These are phyloP conservation scores for Spea multiplicata DNA, from an alignment of 2,113 vertebrate genomes.

Conservation along the genomic window DNA sequence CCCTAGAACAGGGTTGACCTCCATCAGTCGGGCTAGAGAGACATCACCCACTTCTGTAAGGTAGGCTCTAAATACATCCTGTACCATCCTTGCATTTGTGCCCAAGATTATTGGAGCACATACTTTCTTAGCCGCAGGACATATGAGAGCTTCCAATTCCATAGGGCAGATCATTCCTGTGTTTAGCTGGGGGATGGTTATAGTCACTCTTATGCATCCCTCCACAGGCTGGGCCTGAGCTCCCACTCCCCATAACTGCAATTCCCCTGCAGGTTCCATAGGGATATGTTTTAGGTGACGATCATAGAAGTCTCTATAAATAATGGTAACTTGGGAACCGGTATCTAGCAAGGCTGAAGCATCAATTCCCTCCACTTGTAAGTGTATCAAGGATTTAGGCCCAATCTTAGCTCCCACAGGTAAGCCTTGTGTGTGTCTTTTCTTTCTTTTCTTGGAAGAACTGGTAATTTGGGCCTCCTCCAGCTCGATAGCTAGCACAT, in stretches of 20 bases:
- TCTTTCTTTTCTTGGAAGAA: not conserved
- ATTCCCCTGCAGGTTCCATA: too few species aligned
- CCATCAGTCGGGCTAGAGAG: too few species aligned
- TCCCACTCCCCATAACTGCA: too few species aligned
- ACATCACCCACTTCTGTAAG: too few species aligned
- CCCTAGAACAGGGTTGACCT: not conserved
- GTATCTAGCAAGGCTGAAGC: too few species aligned
- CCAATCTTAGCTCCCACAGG: not conserved
- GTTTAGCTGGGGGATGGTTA: too few species aligned
- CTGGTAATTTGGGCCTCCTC: not conserved
- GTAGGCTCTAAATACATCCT: not conserved
- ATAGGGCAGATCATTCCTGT: not conserved
- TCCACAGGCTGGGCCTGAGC: too few species aligned
- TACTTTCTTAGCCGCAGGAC: not conserved
- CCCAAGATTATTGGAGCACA: not conserved
- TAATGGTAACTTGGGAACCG: too few species aligned
- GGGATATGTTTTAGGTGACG: too few species aligned
- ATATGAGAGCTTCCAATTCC: not conserved
- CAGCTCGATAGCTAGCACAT: not conserved
- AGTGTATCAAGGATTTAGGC: slow-evolving; percentile 6
- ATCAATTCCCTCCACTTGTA: not conserved
- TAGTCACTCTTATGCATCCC: too few species aligned
- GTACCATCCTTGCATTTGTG: not conserved
- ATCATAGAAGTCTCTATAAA: too few species aligned
- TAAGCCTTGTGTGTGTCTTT: not conserved